Evolutionary conservation across 2,888 invertebrate species (phyloP).

Genomic region (Mongoloraphidia duomilia): DNA sequence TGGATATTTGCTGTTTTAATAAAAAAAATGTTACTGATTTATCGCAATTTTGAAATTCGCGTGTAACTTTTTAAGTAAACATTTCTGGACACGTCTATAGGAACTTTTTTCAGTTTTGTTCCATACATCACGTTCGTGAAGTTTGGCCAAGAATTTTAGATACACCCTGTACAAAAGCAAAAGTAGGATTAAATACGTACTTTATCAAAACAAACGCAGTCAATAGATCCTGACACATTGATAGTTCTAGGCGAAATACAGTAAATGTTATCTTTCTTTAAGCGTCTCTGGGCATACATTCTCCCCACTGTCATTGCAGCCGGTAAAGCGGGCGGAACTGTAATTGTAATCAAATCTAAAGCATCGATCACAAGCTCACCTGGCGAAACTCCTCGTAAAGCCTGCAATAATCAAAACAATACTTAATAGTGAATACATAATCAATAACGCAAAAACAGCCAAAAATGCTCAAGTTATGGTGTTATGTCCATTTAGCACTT

Average conservation of each 20-base stretch:
- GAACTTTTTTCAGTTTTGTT: too few species aligned
- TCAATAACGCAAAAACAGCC: too few species aligned
- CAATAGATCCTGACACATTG: constrained; percentile 80
- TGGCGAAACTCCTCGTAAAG: constrained; percentile 40
- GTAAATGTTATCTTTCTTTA: constrained; percentile 63
- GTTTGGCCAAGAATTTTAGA: not conserved
- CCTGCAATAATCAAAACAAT: constrained; percentile 28
- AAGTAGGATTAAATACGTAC: constrained; percentile 27
- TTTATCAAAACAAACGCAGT: constrained; percentile 86
- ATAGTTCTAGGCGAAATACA: constrained; percentile 90
- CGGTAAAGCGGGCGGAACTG: constrained; percentile 87
- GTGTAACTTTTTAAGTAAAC: too few species aligned
- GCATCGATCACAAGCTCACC: constrained; percentile 63
- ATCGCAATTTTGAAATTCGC: too few species aligned
- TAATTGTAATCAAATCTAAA: constrained; percentile 85
- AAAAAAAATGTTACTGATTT: too few species aligned
- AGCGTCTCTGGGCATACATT: constrained; percentile 74
- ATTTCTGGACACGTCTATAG: too few species aligned
- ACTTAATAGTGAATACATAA: too few species aligned
- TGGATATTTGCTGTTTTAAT: not conserved
- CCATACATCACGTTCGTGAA: too few species aligned
- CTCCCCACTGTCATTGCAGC: constrained; percentile 95
- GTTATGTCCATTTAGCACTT: too few species aligned
- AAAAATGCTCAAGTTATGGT: too few species aligned
- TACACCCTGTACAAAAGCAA: not conserved